A percentile compares a stretch with the other conserved stretches of the same genome.
These are phyloP conservation scores for Sepiola atlantica DNA, from an alignment of 2,888 invertebrate genomes.

Conservation along the genomic window DNA sequence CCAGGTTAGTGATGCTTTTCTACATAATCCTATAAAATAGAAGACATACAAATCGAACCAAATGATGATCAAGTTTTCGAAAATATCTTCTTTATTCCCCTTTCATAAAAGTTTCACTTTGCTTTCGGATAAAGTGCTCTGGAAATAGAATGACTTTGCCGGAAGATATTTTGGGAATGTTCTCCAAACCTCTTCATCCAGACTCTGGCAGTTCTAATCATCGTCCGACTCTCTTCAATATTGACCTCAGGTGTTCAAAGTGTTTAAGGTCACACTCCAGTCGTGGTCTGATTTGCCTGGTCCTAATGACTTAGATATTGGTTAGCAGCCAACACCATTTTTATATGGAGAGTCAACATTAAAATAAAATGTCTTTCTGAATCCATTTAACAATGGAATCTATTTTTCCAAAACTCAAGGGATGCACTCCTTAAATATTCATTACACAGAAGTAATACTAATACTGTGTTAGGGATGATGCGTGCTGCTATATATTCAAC, in stretches of 20 bases:
- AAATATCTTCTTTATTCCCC: neutral
- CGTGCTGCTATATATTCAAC: too few species aligned
- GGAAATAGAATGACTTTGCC: neutral
- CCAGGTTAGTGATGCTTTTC: neutral
- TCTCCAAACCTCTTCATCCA: neutral
- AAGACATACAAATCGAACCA: neutral
- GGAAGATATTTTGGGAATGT: neutral
- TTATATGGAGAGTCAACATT: neutral
- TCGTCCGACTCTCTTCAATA: neutral
- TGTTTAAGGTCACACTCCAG: neutral
- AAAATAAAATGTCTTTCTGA: neutral
- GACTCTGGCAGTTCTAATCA: neutral
- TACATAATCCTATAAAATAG: neutral
- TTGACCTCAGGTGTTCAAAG: neutral
- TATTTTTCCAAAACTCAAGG: neutral
- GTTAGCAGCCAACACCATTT: neutral
- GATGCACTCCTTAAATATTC: neutral
- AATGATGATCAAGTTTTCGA: neutral
- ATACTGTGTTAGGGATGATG: too few species aligned
- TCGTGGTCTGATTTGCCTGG: neutral
- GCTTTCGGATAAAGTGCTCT: neutral
- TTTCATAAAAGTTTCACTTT: neutral
- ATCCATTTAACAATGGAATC: neutral
- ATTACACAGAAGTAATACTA: too few species aligned
- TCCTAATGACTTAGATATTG: neutral